These are phyloP conservation scores for Carabus problematicus DNA, from an alignment of 2,888 invertebrate species.

Conservation along the genomic window DNA sequence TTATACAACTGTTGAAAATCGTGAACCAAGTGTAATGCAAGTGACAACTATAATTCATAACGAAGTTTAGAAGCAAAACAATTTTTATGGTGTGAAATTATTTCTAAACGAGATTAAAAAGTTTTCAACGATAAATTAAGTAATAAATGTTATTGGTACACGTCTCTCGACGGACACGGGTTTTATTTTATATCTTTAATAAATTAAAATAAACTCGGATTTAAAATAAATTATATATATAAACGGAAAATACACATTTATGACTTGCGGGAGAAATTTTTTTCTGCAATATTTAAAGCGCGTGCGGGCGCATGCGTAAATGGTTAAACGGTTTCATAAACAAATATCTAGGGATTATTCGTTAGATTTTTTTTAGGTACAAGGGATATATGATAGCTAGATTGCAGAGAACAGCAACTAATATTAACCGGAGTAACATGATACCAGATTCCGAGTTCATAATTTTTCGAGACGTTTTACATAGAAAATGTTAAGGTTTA, in stretches of 20 bases:
- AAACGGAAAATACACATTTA: background rate
- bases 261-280: background rate
- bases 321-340: background rate
- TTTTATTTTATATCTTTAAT: slow-evolving; percentile 2
- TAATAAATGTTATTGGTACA: background rate
- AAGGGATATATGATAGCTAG: background rate
- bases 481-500: slow-evolving; percentile 11
- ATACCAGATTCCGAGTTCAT: no score
- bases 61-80: no score
- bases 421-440: no score
- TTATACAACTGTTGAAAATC: no score
- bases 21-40: no score
- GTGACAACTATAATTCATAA: no score
- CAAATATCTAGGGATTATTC: background rate
- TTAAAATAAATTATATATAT: background rate
- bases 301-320: background rate
- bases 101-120: background rate
- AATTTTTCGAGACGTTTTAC: background rate
- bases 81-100: no score
- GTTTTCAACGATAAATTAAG: background rate
- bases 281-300: background rate
- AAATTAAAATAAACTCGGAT: slow-evolving; percentile 3
- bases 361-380: background rate
- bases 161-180: background rate
- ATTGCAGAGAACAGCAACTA: no score